Percentiles rank a stretch among this genome's conserved stretches.
These are phyloP conservation scores for Alethe castanea DNA, from an alignment of 2,113 vertebrate genomes.

Conservation along the genomic window DNA sequence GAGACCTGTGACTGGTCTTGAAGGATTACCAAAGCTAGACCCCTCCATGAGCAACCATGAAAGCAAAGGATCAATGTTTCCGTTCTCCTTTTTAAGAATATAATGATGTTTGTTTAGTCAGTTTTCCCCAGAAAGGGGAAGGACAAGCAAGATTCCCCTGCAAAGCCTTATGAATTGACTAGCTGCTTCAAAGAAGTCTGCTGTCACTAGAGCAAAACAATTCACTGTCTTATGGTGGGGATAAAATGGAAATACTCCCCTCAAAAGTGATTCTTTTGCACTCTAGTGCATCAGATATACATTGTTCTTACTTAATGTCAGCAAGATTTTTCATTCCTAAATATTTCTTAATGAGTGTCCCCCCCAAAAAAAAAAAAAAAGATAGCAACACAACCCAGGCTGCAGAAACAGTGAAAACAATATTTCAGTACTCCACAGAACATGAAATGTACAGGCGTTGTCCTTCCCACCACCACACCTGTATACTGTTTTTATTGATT, in stretches of 20 bases:
- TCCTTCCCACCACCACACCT: not conserved
- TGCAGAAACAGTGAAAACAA: not conserved
- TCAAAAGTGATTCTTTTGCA: not conserved
- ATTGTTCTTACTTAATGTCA: not conserved
- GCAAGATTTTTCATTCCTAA: not conserved
- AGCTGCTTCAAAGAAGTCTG: not conserved
- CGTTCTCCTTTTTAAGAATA: not conserved
- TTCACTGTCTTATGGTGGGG: not conserved
- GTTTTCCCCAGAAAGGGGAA: not conserved
- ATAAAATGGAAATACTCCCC: not conserved
- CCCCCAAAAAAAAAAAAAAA: no score
- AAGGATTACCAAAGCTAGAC: not conserved
- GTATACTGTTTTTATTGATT: not conserved
- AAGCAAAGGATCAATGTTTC: not conserved
- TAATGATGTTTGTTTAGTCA: not conserved
- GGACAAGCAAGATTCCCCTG: not conserved
- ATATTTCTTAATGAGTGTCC: not conserved
- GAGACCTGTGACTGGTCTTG: not conserved
- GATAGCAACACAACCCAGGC: not conserved
- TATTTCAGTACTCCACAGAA: not conserved
- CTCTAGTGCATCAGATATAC: not conserved
- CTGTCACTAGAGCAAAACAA: not conserved
- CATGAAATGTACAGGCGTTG: not conserved
- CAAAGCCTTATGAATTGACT: not conserved
- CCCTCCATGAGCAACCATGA: fast-evolving